Percentiles rank a stretch among this genome's conserved stretches.
These are phyloP conservation scores for Busseola fusca DNA, from an alignment of 2,888 invertebrate genomes.

Conservation along the genomic window DNA sequence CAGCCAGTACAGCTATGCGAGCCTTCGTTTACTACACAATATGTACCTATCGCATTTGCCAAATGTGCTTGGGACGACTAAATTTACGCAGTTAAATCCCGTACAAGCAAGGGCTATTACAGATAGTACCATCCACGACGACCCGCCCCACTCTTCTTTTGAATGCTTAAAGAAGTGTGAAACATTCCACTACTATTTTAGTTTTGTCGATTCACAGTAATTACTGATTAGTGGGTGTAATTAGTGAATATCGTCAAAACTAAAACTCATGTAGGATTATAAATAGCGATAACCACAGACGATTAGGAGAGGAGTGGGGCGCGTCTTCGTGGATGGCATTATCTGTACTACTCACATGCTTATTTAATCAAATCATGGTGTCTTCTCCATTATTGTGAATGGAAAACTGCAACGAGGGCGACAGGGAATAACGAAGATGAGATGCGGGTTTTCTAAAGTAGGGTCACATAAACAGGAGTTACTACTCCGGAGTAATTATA, in stretches of 20 bases:
- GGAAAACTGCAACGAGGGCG: not conserved
- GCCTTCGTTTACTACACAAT: constrained; percentile 61
- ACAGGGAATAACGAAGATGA: not conserved
- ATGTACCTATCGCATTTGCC: constrained; percentile 60
- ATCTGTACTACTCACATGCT: not conserved
- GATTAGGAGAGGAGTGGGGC: too few relatives aligned
- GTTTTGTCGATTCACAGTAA: too few relatives aligned
- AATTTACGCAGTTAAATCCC: constrained; percentile 37
- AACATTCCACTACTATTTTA: too few relatives aligned
- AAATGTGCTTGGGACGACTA: constrained; percentile 49
- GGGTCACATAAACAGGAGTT: not conserved
- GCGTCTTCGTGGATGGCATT: too few relatives aligned
- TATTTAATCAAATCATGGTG: constrained; percentile 4
- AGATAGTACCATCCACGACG: too few relatives aligned
- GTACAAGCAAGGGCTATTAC: constrained; percentile 2
- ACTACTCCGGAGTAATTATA: not conserved
- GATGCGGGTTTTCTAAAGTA: constrained; percentile 1
- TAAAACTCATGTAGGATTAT: too few relatives aligned
- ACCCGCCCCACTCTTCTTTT: too few relatives aligned
- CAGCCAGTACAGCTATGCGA: constrained; percentile 61
- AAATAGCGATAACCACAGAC: too few relatives aligned
- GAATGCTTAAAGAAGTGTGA: too few relatives aligned
- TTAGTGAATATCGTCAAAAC: too few relatives aligned
- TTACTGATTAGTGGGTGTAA: too few relatives aligned
- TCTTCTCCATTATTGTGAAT: not conserved